Evolutionary conservation across 2,888 invertebrate species (phyloP).

Genomic region (Drosophila mettleri): DNA sequence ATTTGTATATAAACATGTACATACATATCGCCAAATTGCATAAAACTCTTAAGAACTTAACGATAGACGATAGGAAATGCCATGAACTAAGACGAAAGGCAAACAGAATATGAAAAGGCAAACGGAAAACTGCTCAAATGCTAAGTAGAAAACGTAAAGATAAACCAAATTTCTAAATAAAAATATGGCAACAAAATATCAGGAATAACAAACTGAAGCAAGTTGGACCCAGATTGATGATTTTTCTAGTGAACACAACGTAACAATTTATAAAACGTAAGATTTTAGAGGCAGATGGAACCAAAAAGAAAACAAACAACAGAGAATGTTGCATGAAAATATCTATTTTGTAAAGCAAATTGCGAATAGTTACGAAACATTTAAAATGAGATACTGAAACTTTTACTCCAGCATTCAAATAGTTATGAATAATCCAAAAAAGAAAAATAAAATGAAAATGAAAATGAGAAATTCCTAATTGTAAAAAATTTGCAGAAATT

Average conservation of each 20-base stretch:
- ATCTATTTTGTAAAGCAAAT: slow-evolving; percentile 76
- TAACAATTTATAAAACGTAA: slow-evolving; percentile 67
- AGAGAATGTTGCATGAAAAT: slow-evolving; percentile 46
- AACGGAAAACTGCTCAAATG: slow-evolving; percentile 37
- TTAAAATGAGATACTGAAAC: slow-evolving; percentile 59
- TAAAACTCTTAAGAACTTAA: slow-evolving; percentile 48
- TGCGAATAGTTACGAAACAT: slow-evolving; percentile 51
- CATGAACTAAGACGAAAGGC: slow-evolving; percentile 21
- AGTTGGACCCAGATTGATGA: slow-evolving; percentile 78
- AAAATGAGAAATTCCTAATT: slow-evolving; percentile 51
- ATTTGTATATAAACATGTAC: slow-evolving; percentile 65
- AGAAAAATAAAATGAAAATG: slow-evolving; percentile 29
- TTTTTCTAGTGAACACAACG: slow-evolving; percentile 54
- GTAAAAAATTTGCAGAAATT: slow-evolving; percentile 47
- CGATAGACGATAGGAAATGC: slow-evolving; percentile 32
- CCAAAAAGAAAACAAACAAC: slow-evolving; percentile 44
- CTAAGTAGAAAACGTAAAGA: slow-evolving; percentile 14
- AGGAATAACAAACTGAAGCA: slow-evolving; percentile 74
- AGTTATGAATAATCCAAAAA: slow-evolving; percentile 59
- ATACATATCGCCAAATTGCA: slow-evolving; percentile 75
- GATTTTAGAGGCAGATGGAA: slow-evolving; percentile 67
- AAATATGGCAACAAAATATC: slow-evolving; percentile 71
- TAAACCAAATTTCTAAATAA: slow-evolving; percentile 45
- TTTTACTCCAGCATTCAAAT: slow-evolving; percentile 70
- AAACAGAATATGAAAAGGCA: slow-evolving; percentile 42